Base-by-base conservation (phyloP, 2,888 invertebrate genomes). In the Oligia fasciuncula region DNA sequence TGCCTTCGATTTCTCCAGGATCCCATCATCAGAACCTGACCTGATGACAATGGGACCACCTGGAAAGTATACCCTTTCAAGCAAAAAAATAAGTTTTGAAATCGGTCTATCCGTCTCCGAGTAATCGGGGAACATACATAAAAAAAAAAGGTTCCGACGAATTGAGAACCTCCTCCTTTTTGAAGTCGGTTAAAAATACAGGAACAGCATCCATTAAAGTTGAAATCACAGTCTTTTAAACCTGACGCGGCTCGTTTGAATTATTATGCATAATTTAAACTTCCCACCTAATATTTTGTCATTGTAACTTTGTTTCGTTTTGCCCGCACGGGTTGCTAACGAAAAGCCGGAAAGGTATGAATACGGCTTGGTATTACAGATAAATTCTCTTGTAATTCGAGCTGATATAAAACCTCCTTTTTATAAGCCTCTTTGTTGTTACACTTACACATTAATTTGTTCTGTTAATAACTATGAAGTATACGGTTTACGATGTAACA, bases 271-370 rank as follows among this genome's bases (percentile, higher is more conserved):
- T 84, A 84, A 81, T 88, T 84, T 86, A 84, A 79, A 84, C 81
- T 72, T 77, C 72, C 35, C 80, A 73, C 75, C 78, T 84, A 86
- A 80, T 84, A 78, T 65, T 77, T 49, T 77, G 78, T 82, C 77
- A 80, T 82, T 85, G 73, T 84, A 83, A 88, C 79, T 88, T 87
- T 83, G 85, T 89, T 86, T 79, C 74, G 66, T 83, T 79, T 66
- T 65, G 69, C 51, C 80, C 73, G 67, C 78, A 71, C 77, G 62
- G 73, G 76, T 70, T 73, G 69, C 79, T 76, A 72, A 79, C 69
- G 72, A 77, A 84, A 83, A 80, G 35, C 77, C 76, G 69, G 78
- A 81, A 83, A 81, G 76, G 77, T 77, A 79, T 81, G 76, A 83
- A 84, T 75, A 70, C 60, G 69, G 67, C 76, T 76, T 73, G 51